phyloP scores from a whole-genome alignment of 2,797 vertebrate species.

The Buphagus erythrorhynchus region DNA sequence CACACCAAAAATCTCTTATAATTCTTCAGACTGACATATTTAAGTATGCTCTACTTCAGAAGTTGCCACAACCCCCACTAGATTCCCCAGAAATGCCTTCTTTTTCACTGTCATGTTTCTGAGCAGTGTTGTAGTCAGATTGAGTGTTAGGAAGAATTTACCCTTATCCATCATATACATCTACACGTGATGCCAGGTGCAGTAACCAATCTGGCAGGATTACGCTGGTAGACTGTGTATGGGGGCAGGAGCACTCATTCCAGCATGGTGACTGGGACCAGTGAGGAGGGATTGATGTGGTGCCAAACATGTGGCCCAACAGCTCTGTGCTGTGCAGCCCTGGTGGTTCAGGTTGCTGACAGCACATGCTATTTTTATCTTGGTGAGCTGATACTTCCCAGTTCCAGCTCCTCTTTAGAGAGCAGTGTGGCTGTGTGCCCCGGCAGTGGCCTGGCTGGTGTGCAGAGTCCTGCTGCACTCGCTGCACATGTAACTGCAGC shows the following conservation, averaged over 20 bases:
- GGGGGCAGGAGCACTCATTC: neutral
- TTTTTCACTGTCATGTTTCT: neutral
- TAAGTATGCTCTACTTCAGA: neutral
- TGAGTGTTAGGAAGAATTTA: neutral
- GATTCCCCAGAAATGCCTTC: neutral
- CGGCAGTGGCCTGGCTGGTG: fast-evolving
- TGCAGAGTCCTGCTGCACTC: fast-evolving
- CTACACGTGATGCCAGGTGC: neutral
- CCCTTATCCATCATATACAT: neutral
- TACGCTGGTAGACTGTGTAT: fast-evolving
- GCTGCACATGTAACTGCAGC: fast-evolving
- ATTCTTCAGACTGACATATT: neutral
- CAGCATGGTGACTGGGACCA: fast-evolving
- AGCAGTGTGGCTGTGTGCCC: neutral
- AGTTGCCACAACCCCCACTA: neutral
- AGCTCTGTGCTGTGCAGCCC: fast-evolving
- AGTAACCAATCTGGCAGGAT: neutral
- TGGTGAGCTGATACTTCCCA: neutral
- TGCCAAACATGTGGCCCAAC: neutral
- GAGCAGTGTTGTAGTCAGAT: neutral
- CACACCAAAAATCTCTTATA: neutral
- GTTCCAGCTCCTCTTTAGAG: neutral
- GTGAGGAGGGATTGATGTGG: fast-evolving
- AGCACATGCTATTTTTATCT: fast-evolving
- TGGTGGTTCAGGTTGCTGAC: neutral